Percentiles rank a stretch among this genome's conserved stretches.
phyloP scores from a whole-genome alignment of 1,140 invertebrate species.

The Bombus superbus region DNA sequence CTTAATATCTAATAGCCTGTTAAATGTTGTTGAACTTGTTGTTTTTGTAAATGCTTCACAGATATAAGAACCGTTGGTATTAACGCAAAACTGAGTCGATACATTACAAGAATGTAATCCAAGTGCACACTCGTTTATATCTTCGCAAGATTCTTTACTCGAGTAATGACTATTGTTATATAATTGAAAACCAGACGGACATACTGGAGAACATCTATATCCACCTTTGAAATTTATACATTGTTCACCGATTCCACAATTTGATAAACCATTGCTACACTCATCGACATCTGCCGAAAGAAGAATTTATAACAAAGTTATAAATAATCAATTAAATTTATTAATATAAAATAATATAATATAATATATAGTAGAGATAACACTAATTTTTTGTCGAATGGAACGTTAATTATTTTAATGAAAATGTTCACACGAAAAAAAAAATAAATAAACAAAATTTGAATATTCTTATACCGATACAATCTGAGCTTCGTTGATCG shows the following conservation, averaged over 20 bases:
- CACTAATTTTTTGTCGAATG: not conserved
- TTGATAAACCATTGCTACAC: constrained; percentile 85
- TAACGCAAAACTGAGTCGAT: constrained; percentile 88
- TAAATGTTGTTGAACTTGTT: not conserved
- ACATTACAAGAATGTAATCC: constrained; percentile 84
- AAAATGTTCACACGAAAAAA: not conserved
- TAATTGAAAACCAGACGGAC: constrained; percentile 83
- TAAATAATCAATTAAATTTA: not conserved
- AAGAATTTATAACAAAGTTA: constrained; percentile 9
- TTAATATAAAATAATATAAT: too few relatives aligned
- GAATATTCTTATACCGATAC: constrained; percentile 40
- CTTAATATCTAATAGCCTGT: not conserved
- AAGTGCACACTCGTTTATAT: constrained; percentile 89
- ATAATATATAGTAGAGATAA: not conserved
- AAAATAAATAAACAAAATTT: constrained; percentile 7
- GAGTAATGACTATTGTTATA: constrained; percentile 87
- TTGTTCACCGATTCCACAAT: constrained; percentile 84
- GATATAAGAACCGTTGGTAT: constrained; percentile 89
- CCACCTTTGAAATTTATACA: constrained; percentile 86
- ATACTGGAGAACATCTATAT: constrained; percentile 66
- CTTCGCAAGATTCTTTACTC: constrained; percentile 86
- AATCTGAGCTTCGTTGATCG: constrained; percentile 26
- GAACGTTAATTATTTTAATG: not conserved
- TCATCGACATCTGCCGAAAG: constrained; percentile 87
- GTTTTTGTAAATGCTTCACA: constrained; percentile 84